Percentiles rank a stretch among this genome's conserved stretches.
These are phyloP conservation scores for Podabrus alpinus DNA, from an alignment of 2,888 invertebrate genomes.

Conservation along the genomic window DNA sequence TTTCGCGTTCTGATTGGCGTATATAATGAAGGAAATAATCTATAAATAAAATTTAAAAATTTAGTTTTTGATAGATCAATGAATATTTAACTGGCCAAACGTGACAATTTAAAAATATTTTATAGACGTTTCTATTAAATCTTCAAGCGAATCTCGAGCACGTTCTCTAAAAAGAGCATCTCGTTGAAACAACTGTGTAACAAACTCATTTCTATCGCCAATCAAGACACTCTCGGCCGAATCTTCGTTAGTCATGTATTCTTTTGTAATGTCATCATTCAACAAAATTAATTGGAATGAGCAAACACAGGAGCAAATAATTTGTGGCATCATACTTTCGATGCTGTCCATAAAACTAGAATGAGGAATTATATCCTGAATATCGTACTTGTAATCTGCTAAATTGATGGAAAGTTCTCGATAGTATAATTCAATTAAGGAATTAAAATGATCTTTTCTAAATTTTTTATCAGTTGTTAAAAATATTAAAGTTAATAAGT, in stretches of 20 bases:
- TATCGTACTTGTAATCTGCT: slow-evolving; percentile 34
- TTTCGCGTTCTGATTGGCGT: too few relatives aligned
- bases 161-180: slow-evolving; percentile 13
- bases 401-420: slow-evolving; percentile 43
- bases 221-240: slow-evolving; percentile 37
- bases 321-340: slow-evolving; percentile 46
- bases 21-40: too few relatives aligned
- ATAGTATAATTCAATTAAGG: slow-evolving; percentile 47
- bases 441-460: slow-evolving; percentile 40
- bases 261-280: slow-evolving; percentile 36
- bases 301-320: slow-evolving; percentile 42
- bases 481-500: slow-evolving; percentile 57
- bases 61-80: too few relatives aligned
- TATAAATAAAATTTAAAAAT: too few relatives aligned
- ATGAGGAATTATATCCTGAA: slow-evolving; percentile 41
- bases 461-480: slow-evolving; percentile 45
- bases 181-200: slow-evolving; percentile 40
- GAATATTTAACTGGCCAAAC: too few relatives aligned
- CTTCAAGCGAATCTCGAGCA: not conserved
- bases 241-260: slow-evolving; percentile 38
- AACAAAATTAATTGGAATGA: slow-evolving; percentile 46
- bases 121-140: not conserved
- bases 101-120: not conserved
- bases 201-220: slow-evolving; percentile 43
- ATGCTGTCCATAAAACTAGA: slow-evolving; percentile 46